These are phyloP conservation scores for Vulpes ferrilata DNA, from an alignment of 2,113 vertebrate genomes.

Conservation along the genomic window DNA sequence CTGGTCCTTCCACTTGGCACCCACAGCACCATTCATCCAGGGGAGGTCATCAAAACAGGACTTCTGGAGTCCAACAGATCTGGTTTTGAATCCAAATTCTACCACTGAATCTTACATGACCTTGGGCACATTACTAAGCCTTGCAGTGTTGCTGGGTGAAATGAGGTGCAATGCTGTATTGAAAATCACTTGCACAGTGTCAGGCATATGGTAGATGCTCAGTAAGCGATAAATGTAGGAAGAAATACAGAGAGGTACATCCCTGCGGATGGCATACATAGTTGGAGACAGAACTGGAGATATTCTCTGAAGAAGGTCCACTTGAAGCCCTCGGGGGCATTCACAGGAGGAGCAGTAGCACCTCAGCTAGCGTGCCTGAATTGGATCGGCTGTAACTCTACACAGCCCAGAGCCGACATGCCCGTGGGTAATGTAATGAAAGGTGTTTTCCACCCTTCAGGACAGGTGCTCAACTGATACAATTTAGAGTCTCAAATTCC, in stretches of 20 bases:
- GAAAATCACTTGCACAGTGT: background rate
- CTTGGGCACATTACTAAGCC: background rate
- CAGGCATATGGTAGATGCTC: background rate
- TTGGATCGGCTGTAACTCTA: constrained; percentile 40
- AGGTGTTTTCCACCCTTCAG: constrained; percentile 51
- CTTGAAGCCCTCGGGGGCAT: background rate
- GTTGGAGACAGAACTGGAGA: background rate
- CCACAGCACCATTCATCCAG: background rate
- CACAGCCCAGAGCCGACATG: constrained; percentile 52
- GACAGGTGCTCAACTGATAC: constrained; percentile 79
- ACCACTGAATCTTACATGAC: background rate
- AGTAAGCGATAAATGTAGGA: background rate
- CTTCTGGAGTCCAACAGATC: background rate
- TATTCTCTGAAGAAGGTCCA: background rate
- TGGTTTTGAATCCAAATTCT: background rate
- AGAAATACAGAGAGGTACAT: background rate
- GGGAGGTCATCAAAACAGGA: rapidly evolving
- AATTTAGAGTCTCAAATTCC: constrained; percentile 74
- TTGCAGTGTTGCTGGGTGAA: background rate
- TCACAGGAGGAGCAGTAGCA: background rate
- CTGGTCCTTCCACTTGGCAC: too few relatives aligned
- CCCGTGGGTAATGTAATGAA: constrained; percentile 63
- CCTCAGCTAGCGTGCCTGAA: background rate
- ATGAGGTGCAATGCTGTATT: background rate
- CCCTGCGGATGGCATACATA: rapidly evolving